Base-by-base conservation (phyloP, 2,888 invertebrate genomes). In the Sarcophaga subvicina region DNA sequence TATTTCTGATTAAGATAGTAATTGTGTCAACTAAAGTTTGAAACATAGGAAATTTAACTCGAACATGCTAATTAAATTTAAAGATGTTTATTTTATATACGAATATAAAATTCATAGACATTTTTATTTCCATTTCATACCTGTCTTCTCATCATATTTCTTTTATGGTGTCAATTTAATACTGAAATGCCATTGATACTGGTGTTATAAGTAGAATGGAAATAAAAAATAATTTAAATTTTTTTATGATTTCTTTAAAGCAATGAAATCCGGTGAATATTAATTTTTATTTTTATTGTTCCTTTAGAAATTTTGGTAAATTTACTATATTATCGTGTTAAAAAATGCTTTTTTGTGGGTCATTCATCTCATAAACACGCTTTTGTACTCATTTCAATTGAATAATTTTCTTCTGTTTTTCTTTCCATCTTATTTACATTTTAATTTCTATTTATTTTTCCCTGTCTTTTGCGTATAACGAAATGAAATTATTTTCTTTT, bases 281-380 rank as follows among this genome's bases (percentile, higher is more conserved):
- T 72, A 66, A 72, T 67, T 66, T 64, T 47, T 59, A 60, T 22
- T 62, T 2, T 69, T 71, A 47, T 70, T 4, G 17, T 49, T 49
- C 25, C 22, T 67, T 54, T 63, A 75, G 47, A 27, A 76, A 78
- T 67, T 63, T 45, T 49, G 63, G 62, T 80, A 73, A 81, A 77
- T 78, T 78, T 81, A 22, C 62, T 67, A 73, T 54, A 79, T 85
- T 76, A 85, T 71, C 79, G 79, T 82, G 37, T 82, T 85, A 79
- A 86, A 82, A 59, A 45, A 49, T 45, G 6, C 37, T 5, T 20
- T 72, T 60, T 80, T 63, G 45, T 25, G 76, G 14, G 62, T 72
- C 11, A 63, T 71, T 73, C n/a, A 70, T 14, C 60, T 66, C 20
- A 20, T 17, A 66, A 49, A 59, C 17, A 62, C 59, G 62, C 76